A percentile compares a stretch with the other conserved stretches of the same genome.
phyloP scores from a whole-genome alignment of 1,140 invertebrate genomes.

The Stegodyphus dumicola region DNA sequence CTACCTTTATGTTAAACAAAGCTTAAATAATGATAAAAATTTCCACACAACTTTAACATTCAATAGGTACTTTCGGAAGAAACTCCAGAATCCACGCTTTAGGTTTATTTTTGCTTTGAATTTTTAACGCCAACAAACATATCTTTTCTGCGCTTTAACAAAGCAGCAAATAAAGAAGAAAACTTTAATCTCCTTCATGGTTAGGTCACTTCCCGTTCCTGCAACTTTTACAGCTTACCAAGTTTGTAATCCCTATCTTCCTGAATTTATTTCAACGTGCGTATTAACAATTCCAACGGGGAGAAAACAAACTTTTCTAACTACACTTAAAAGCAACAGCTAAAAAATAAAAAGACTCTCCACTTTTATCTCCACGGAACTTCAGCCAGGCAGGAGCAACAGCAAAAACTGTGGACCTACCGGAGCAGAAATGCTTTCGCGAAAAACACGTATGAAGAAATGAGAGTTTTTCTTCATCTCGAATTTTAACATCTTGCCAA shows the following conservation, averaged over 20 bases:
- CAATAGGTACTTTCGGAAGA: too few relatives aligned
- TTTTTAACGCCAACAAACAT: too few relatives aligned
- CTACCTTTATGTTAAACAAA: too few relatives aligned
- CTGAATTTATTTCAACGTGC: slow-evolving; percentile 14
- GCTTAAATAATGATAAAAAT: too few relatives aligned
- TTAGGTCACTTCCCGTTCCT: not conserved
- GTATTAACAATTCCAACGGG: slow-evolving; percentile 21
- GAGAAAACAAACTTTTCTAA: slow-evolving; percentile 3
- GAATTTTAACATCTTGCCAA: slow-evolving; percentile 28
- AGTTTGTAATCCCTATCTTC: slow-evolving; percentile 14
- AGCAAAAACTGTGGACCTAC: not conserved
- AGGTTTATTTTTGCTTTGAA: too few relatives aligned
- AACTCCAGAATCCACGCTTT: too few relatives aligned
- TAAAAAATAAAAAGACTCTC: not conserved
- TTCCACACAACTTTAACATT: too few relatives aligned
- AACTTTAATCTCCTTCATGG: slow-evolving; percentile 6
- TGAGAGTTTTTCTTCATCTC: slow-evolving; percentile 17
- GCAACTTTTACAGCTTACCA: not conserved
- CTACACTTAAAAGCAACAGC: not conserved
- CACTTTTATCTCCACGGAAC: not conserved
- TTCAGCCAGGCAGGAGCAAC: not conserved
- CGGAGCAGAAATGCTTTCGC: not conserved
- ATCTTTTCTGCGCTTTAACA: too few relatives aligned
- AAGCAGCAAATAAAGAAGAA: too few relatives aligned
- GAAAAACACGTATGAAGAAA: slow-evolving; percentile 39